These are phyloP conservation scores for Virgularia gustaviana DNA, from an alignment of 92 coral and sea anemone genomes.

Conservation along the genomic window DNA sequence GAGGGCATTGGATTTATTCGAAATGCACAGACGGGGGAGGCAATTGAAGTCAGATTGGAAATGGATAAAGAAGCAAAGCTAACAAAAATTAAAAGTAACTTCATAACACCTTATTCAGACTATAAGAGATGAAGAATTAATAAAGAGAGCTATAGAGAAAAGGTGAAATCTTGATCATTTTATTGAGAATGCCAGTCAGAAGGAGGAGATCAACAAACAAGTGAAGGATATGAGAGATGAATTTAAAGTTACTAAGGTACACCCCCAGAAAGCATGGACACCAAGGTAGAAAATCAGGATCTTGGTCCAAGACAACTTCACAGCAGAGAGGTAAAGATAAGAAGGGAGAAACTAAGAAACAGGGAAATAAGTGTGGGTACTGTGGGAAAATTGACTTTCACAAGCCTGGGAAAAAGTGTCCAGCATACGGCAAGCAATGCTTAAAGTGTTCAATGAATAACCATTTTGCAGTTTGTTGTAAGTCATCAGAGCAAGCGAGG, in stretches of 20 bases:
- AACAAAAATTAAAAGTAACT: no score
- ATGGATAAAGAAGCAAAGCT: conserved; percentile 59
- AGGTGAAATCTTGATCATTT: conserved; percentile 56
- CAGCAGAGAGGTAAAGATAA: conserved; percentile 48
- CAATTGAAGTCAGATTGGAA: conserved; percentile 48
- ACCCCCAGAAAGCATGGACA: no score
- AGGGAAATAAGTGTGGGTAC: conserved; percentile 46
- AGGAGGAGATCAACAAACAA: conserved; percentile 53
- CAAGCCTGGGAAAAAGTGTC: no score
- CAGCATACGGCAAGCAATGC: conserved; percentile 49
- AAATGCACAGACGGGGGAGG: conserved; percentile 43
- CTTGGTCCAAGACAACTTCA: no score
- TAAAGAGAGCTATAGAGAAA: conserved; percentile 50
- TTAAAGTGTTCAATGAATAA: conserved; percentile 48
- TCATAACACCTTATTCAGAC: conserved; percentile 65
- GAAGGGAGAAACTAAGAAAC: conserved; percentile 55
- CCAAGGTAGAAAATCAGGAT: no score
- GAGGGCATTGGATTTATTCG: conserved; percentile 56
- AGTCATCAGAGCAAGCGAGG: neutral
- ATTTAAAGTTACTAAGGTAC: conserved; percentile 7
- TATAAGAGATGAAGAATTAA: conserved; percentile 50
- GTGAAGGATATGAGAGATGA: conserved; percentile 63
- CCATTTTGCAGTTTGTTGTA: conserved; percentile 32
- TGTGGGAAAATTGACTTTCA: no score
- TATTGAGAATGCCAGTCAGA: conserved; percentile 48